Evolutionary conservation across 1,140 invertebrate genomes (phyloP).

Genomic region (Trinorchestia longiramus): DNA sequence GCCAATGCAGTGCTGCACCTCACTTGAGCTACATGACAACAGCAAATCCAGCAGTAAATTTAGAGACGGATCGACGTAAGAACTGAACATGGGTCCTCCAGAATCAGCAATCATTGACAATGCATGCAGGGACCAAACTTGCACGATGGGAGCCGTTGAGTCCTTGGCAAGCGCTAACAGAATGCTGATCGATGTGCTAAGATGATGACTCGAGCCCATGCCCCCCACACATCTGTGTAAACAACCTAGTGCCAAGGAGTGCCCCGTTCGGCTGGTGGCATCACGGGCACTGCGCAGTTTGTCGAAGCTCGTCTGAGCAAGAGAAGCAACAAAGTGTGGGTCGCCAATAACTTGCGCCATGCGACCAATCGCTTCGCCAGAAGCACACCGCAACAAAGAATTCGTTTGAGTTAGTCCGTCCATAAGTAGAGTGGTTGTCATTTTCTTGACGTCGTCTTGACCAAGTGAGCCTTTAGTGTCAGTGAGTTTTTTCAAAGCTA

Average conservation of each 20-base stretch:
- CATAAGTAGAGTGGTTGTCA: slow-evolving; percentile 82
- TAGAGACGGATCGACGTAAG: slow-evolving; percentile 95
- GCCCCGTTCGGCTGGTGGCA: slow-evolving; percentile 89
- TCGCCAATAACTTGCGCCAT: slow-evolving; percentile 89
- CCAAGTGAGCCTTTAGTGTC: slow-evolving; percentile 88
- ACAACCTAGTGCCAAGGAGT: slow-evolving; percentile 92
- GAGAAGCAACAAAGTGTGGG: slow-evolving; percentile 88
- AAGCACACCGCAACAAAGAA: slow-evolving; percentile 87
- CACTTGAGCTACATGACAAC: slow-evolving; percentile 87
- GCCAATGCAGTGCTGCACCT: slow-evolving; percentile 95
- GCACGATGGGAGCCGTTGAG: slow-evolving; percentile 87
- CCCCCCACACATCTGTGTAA: slow-evolving; percentile 89
- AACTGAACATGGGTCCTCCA: slow-evolving; percentile 97
- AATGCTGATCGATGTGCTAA: slow-evolving; percentile 94
- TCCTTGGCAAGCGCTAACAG: slow-evolving; percentile 94
- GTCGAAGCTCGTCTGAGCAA: slow-evolving; percentile 92
- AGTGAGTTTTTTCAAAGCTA: slow-evolving; percentile 88
- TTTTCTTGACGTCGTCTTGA: slow-evolving; percentile 90
- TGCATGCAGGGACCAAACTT: slow-evolving; percentile 97
- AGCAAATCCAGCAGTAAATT: slow-evolving; percentile 90
- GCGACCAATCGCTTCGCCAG: slow-evolving; percentile 88
- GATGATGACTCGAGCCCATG: slow-evolving; percentile 91
- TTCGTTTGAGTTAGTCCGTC: slow-evolving; percentile 84
- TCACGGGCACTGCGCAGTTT: slow-evolving; percentile 88
- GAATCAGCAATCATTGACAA: slow-evolving; percentile 95